Evolutionary conservation across 2,113 vertebrate species (phyloP).

Genomic region (Sinocyclocheilus anophthalmus): DNA sequence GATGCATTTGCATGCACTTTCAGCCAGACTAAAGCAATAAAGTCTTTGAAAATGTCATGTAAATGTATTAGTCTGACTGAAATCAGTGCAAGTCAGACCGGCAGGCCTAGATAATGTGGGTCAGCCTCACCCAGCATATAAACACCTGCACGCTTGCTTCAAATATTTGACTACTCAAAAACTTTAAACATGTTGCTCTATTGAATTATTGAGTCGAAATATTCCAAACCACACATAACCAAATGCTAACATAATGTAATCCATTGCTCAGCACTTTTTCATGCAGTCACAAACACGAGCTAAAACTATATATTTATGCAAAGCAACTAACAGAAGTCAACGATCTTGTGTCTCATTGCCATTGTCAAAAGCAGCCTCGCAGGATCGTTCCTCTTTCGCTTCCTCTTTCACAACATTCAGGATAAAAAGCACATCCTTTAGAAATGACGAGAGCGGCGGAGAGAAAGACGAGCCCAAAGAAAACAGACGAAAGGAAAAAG

Average conservation of each 20-base stretch:
- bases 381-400: conserved; percentile 66
- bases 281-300: neutral
- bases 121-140: neutral
- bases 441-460: conserved; percentile 56
- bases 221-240: neutral
- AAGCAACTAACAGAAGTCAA: neutral
- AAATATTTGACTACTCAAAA: neutral
- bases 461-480: conserved; percentile 26
- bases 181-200: neutral
- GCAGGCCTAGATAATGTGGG: neutral
- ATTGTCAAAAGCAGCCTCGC: conserved; percentile 57
- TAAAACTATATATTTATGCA: conserved; percentile 6
- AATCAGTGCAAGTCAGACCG: neutral
- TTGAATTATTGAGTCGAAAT: neutral
- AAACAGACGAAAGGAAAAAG: conserved; percentile 36
- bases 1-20: neutral
- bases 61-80: neutral
- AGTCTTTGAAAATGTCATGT: neutral
- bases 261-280: neutral
- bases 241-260: neutral
- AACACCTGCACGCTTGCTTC: neutral
- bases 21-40: neutral
- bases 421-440: conserved; percentile 70
- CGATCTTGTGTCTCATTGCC: conserved; percentile 1
- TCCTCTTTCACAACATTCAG: conserved; percentile 62